These are phyloP conservation scores for Stylophora pistillata DNA, from an alignment of 64 coral and sea anemone genomes.

Conservation along the genomic window DNA sequence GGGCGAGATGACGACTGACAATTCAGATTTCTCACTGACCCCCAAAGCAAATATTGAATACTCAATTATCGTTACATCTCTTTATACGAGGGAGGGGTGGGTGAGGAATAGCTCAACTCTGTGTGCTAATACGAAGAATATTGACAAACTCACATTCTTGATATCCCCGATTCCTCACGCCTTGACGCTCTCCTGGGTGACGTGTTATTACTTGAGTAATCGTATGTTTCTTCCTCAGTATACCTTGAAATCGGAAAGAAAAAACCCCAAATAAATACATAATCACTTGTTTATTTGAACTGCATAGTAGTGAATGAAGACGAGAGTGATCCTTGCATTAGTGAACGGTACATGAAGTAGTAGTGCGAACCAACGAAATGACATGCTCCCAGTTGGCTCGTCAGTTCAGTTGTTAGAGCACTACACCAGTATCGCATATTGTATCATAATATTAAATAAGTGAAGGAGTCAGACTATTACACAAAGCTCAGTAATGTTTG, in stretches of 20 bases:
- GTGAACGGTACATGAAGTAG: too few relatives aligned
- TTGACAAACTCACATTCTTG: slow-evolving; percentile 63
- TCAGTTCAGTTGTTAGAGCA: too few relatives aligned
- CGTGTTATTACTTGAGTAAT: neutral
- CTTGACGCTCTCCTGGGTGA: slow-evolving; percentile 23
- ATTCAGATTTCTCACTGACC: too few relatives aligned
- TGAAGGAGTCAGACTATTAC: neutral
- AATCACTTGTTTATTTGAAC: too few relatives aligned
- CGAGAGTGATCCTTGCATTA: too few relatives aligned
- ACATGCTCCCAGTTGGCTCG: too few relatives aligned
- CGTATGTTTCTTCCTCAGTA: slow-evolving; percentile 10
- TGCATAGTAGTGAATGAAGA: too few relatives aligned
- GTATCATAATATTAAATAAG: too few relatives aligned
- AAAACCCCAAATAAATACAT: neutral
- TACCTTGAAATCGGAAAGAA: neutral
- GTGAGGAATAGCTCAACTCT: neutral
- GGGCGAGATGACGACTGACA: too few relatives aligned
- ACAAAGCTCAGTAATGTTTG: neutral
- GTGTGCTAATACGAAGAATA: neutral
- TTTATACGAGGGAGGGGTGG: neutral
- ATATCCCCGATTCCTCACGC: slow-evolving; percentile 74
- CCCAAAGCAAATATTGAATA: too few relatives aligned
- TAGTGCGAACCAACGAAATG: too few relatives aligned
- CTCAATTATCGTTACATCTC: neutral
- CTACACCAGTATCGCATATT: too few relatives aligned